Conservation (phyloP, 1,140 invertebrate genomes). For the Anthonomus grandis region DNA sequence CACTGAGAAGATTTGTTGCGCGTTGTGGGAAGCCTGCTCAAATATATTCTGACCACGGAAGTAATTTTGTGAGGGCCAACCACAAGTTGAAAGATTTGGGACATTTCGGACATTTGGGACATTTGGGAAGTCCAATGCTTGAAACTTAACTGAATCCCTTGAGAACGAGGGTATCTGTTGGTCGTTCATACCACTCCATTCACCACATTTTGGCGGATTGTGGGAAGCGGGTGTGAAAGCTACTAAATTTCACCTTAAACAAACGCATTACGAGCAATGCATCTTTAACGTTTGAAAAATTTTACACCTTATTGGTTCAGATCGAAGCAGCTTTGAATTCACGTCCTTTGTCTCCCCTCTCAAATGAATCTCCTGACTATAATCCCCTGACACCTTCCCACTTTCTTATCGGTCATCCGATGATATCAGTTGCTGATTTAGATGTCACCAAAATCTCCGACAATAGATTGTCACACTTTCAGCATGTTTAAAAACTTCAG, state of each 20-base stretch:
- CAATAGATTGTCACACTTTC: background rate
- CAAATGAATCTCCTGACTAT: too few relatives aligned
- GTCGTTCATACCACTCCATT: too few relatives aligned
- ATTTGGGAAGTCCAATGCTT: background rate
- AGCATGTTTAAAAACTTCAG: background rate
- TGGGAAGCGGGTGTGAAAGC: too few relatives aligned
- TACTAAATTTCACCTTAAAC: too few relatives aligned
- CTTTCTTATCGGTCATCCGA: background rate
- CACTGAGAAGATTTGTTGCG: conserved; percentile 3
- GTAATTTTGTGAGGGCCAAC: conserved; percentile 13
- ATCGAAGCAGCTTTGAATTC: too few relatives aligned
- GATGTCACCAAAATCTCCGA: background rate
- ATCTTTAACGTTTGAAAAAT: too few relatives aligned
- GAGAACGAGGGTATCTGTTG: background rate
- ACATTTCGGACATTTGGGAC: background rate
- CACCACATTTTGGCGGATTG: too few relatives aligned
- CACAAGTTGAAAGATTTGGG: conserved; percentile 10
- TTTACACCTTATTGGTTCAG: too few relatives aligned
- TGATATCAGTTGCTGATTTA: background rate
- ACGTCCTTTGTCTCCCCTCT: too few relatives aligned
- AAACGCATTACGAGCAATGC: too few relatives aligned
- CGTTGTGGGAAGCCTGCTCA: background rate
- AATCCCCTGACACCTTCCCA: background rate
- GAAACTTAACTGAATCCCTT: background rate
- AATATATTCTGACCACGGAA: conserved; percentile 17